Evolutionary conservation across 2,113 vertebrate species (phyloP).

Genomic region (Peromyscus maniculatus): DNA sequence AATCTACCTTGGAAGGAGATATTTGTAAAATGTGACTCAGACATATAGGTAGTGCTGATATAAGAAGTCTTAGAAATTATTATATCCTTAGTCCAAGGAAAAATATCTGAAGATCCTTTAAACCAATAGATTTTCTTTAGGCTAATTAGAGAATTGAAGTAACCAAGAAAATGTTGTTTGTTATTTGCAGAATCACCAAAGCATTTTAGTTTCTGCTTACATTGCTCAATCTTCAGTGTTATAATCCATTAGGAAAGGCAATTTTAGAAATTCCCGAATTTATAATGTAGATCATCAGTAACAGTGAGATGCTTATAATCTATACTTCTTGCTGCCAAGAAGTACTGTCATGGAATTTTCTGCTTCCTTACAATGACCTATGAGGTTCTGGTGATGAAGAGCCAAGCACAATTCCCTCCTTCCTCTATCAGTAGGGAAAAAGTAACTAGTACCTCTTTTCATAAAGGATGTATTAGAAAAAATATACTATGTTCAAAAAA

Average conservation of each 20-base stretch:
- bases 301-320: not conserved
- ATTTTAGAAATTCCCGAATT: not conserved
- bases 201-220: not conserved
- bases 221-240: not conserved
- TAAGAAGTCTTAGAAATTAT: not conserved
- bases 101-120: not conserved
- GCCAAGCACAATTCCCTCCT: not conserved
- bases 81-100: not conserved
- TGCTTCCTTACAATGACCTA: not conserved
- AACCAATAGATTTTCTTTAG: not conserved
- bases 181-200: not conserved
- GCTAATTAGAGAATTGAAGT: not conserved
- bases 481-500: not conserved
- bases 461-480: not conserved
- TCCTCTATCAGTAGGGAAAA: not conserved
- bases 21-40: not conserved
- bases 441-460: not conserved
- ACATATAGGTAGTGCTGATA: not conserved
- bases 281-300: not conserved
- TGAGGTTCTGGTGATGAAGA: not conserved
- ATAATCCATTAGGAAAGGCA: not conserved
- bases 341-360: not conserved
- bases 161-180: not conserved
- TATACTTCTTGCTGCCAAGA: no score
- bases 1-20: not conserved